A percentile compares a stretch with the other conserved stretches of the same genome.
phyloP scores from a whole-genome alignment of 2,888 invertebrate genomes.

The Spialia ferax region DNA sequence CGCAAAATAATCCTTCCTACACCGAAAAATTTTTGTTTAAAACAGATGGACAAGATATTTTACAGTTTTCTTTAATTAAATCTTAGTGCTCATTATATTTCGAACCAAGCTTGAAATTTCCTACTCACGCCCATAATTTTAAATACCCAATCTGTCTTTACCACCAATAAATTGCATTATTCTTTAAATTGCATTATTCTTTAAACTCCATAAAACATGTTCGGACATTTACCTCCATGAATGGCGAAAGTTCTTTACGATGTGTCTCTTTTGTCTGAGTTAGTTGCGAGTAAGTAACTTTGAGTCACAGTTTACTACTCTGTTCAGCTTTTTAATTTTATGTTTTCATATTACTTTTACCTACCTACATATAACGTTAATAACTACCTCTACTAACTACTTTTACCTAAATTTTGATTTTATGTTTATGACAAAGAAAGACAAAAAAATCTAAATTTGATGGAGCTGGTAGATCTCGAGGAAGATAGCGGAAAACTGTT shows the following conservation, averaged over 20 bases:
- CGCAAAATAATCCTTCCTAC: no score
- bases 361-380: no score
- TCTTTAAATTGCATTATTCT: slow-evolving; percentile 4
- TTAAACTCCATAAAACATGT: slow-evolving; percentile 1
- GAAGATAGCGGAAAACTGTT: no score
- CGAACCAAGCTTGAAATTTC: neutral
- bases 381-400: no score
- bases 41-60: no score
- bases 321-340: neutral
- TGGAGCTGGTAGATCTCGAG: no score
- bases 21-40: no score
- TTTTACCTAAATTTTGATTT: no score
- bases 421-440: no score
- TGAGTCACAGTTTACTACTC: neutral
- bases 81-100: neutral
- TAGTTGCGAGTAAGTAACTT: neutral
- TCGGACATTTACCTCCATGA: neutral
- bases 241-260: neutral
- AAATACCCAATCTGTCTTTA: neutral
- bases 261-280: neutral
- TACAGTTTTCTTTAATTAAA: no score
- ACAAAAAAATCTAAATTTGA: no score
- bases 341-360: no score
- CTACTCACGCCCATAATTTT: neutral
- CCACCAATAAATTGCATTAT: neutral